A percentile compares a stretch with the other conserved stretches of the same genome.
Conservation (phyloP, 2,888 invertebrate genomes). For the Drosophila pullipes region DNA sequence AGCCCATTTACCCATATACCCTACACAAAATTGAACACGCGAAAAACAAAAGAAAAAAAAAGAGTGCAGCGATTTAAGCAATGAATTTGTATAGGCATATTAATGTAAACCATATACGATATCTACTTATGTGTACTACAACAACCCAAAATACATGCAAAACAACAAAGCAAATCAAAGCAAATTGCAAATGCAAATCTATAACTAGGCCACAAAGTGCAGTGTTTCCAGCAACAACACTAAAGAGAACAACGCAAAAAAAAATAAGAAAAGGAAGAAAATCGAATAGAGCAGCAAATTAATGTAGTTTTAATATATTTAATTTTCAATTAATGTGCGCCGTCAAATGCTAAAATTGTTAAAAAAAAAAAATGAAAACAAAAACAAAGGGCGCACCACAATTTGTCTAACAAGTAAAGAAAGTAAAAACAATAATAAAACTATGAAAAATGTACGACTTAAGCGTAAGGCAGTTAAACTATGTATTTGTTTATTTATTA, state of each 20-base stretch:
- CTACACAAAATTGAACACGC: constrained; percentile 14
- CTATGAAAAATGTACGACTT: constrained; percentile 49
- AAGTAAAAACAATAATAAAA: background rate
- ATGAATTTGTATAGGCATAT: constrained; percentile 76
- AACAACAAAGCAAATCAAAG: constrained; percentile 16
- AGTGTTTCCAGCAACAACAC: constrained; percentile 41
- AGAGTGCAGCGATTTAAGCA: constrained; percentile 74
- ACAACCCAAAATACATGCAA: constrained; percentile 25
- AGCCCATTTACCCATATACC: background rate
- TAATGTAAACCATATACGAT: constrained; percentile 72
- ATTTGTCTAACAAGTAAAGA: constrained; percentile 57
- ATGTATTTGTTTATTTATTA: constrained; percentile 49
- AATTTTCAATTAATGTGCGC: constrained; percentile 35
- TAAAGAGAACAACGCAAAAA: constrained; percentile 10
- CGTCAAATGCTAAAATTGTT: constrained; percentile 38
- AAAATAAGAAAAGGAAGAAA: constrained; percentile 1
- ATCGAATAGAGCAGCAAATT: constrained; percentile 24
- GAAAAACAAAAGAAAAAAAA: constrained; percentile 16
- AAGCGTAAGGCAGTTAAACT: constrained; percentile 50
- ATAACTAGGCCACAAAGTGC: constrained; percentile 40
- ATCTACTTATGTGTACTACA: constrained; percentile 55
- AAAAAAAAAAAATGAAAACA: constrained; percentile 7
- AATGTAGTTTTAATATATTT: constrained; percentile 40
- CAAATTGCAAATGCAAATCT: constrained; percentile 13
- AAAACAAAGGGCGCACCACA: constrained; percentile 46